Evolutionary conservation across 2,113 vertebrate genomes (phyloP).

Genomic region (Sinocyclocheilus anshuiensis): DNA sequence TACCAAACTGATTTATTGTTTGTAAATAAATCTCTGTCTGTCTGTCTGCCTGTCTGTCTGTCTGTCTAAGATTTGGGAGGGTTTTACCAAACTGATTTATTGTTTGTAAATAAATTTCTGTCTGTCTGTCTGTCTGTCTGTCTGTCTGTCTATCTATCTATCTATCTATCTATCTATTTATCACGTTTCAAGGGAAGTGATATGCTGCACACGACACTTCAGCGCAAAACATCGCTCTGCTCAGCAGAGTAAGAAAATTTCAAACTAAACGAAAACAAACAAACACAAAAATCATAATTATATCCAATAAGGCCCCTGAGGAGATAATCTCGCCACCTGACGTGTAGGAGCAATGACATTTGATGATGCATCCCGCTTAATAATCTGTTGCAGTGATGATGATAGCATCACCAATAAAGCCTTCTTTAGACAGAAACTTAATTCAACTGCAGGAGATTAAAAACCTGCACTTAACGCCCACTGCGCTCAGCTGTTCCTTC

Average conservation of each 20-base stretch:
- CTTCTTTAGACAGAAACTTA: slow-evolving; percentile 70
- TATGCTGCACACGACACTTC: not conserved
- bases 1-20: too few species aligned
- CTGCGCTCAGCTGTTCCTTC: slow-evolving; percentile 68
- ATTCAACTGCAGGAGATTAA: slow-evolving; percentile 71
- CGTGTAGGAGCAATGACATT: slow-evolving; percentile 23
- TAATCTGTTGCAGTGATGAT: slow-evolving; percentile 49
- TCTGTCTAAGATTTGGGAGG: too few species aligned
- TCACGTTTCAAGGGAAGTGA: not conserved
- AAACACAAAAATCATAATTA: slow-evolving; percentile 42
- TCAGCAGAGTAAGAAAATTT: slow-evolving; percentile 4
- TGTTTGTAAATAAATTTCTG: not conserved
- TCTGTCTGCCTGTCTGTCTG: too few species aligned
- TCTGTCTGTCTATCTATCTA: too few species aligned
- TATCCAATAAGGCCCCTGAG: slow-evolving; percentile 38
- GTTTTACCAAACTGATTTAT: too few species aligned
- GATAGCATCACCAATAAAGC: slow-evolving; percentile 73
- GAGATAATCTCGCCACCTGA: slow-evolving; percentile 29
- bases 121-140: not conserved
- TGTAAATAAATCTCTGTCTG: too few species aligned
- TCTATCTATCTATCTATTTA: too few species aligned
- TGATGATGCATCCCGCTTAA: slow-evolving; percentile 41
- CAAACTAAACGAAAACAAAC: slow-evolving; percentile 27
- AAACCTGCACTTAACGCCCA: slow-evolving; percentile 74
- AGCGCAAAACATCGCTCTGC: slow-evolving; percentile 8